Percentiles rank a stretch among this genome's conserved stretches.
phyloP scores from a whole-genome alignment of 2,888 invertebrate genomes.

The Caenorhabditis sp. region DNA sequence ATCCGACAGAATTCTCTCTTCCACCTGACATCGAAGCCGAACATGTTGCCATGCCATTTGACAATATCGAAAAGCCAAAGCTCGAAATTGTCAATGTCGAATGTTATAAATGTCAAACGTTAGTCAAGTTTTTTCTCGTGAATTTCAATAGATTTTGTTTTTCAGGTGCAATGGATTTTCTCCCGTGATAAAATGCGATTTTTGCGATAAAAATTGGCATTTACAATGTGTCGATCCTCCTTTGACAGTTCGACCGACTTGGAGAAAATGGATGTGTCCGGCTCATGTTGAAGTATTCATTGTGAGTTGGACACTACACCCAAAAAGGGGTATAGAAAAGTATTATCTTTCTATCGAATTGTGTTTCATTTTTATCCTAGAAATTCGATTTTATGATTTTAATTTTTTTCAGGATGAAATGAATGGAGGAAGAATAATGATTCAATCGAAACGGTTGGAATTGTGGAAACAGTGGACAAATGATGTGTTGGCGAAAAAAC shows the following conservation, averaged over 20 bases:
- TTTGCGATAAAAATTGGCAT: constrained; percentile 4
- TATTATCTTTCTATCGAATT: no score
- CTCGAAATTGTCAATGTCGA: not conserved
- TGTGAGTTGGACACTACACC: not conserved
- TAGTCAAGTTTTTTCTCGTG: no score
- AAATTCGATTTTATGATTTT: no score
- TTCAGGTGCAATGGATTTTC: constrained; percentile 1
- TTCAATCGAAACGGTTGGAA: not conserved
- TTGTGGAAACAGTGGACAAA: not conserved
- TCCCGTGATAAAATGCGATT: constrained; percentile 2
- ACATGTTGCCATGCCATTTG: not conserved
- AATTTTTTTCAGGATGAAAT: not conserved
- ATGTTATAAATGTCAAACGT: constrained; percentile 1
- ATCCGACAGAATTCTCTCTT: not conserved
- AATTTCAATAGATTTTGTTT: no score
- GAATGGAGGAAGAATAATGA: not conserved
- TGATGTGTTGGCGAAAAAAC: not conserved
- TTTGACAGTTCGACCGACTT: not conserved
- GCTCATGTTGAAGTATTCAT: constrained; percentile 2
- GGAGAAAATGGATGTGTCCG: constrained; percentile 11
- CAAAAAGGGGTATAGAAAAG: not conserved
- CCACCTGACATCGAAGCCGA: not conserved
- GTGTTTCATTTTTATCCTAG: no score
- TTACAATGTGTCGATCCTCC: constrained; percentile 1
- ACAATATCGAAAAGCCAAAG: constrained; percentile 1